A percentile compares a stretch with the other conserved stretches of the same genome.
These are phyloP conservation scores for Malthinus seriepunctatus DNA, from an alignment of 2,888 invertebrate genomes.

Conservation along the genomic window DNA sequence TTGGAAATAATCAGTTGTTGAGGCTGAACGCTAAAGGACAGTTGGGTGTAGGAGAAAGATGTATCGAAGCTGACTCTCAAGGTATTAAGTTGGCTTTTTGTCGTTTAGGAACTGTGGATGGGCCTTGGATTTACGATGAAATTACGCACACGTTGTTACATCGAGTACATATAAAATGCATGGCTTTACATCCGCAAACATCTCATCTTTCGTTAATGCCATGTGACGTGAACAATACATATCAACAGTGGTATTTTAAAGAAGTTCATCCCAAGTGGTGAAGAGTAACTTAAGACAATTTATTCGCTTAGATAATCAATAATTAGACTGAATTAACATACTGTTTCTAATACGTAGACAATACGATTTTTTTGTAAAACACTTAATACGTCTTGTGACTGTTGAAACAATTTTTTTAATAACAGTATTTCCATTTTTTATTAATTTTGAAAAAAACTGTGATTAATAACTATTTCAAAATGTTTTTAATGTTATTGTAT, in stretches of 20 bases:
- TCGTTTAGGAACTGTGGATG: conserved; percentile 88
- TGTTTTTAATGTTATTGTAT: too few relatives aligned
- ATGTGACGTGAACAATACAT: conserved; percentile 84
- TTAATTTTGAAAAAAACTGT: too few relatives aligned
- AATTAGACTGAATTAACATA: background rate
- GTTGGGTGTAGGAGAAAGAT: conserved; percentile 93
- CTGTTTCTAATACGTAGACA: too few relatives aligned
- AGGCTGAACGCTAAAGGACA: conserved; percentile 93
- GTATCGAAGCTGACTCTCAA: conserved; percentile 86
- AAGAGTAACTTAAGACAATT: conserved; percentile 5
- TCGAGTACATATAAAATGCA: conserved; percentile 77
- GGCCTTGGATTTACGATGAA: conserved; percentile 92
- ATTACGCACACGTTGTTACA: conserved; percentile 74
- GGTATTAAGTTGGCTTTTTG: conserved; percentile 90
- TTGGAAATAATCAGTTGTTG: conserved; percentile 92
- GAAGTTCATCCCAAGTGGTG: conserved; percentile 71
- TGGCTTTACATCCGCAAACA: conserved; percentile 82
- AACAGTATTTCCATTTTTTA: too few relatives aligned
- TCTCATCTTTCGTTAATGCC: conserved; percentile 76
- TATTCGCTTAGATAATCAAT: conserved; percentile 1
- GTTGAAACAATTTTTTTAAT: too few relatives aligned
- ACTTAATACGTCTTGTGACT: too few relatives aligned
- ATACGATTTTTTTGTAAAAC: too few relatives aligned
- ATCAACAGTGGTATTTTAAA: conserved; percentile 87
- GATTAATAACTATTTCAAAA: too few relatives aligned